These are phyloP conservation scores for Acanthacorydalis orientalis DNA, from an alignment of 2,888 invertebrate genomes.

Conservation along the genomic window DNA sequence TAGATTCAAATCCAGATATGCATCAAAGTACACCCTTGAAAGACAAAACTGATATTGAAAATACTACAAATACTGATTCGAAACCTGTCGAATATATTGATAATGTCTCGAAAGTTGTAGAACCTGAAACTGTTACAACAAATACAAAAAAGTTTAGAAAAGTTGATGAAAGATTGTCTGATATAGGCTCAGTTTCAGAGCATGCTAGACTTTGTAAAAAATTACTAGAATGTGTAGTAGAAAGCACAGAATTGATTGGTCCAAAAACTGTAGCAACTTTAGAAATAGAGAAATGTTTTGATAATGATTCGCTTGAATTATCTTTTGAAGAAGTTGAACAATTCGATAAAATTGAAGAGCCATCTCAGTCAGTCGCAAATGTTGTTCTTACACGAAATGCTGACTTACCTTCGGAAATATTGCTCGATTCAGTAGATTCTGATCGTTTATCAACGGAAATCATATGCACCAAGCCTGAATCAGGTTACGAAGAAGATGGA, in stretches of 20 bases:
- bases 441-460: constrained; percentile 18
- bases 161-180: constrained; percentile 13
- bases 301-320: constrained; percentile 1
- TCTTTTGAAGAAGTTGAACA: constrained; percentile 15
- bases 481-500: constrained; percentile 15
- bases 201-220: constrained; percentile 32
- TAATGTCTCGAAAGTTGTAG: neutral
- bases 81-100: constrained; percentile 1
- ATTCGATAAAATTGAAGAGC: constrained; percentile 12
- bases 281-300: neutral
- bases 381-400: constrained; percentile 18
- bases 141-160: constrained; percentile 2
- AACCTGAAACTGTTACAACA: neutral
- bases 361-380: constrained; percentile 20
- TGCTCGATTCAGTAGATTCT: constrained; percentile 21
- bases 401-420: constrained; percentile 10
- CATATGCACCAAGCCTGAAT: constrained; percentile 21
- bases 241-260: constrained; percentile 17
- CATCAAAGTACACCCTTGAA: constrained; percentile 2
- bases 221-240: constrained; percentile 25
- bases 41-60: constrained; percentile 18
- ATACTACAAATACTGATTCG: constrained; percentile 27
- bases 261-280: constrained; percentile 5
- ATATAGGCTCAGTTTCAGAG: constrained; percentile 29
- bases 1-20: constrained; percentile 3